phyloP scores from a whole-genome alignment of 2,113 vertebrate species.

The Hippocampus comes region DNA sequence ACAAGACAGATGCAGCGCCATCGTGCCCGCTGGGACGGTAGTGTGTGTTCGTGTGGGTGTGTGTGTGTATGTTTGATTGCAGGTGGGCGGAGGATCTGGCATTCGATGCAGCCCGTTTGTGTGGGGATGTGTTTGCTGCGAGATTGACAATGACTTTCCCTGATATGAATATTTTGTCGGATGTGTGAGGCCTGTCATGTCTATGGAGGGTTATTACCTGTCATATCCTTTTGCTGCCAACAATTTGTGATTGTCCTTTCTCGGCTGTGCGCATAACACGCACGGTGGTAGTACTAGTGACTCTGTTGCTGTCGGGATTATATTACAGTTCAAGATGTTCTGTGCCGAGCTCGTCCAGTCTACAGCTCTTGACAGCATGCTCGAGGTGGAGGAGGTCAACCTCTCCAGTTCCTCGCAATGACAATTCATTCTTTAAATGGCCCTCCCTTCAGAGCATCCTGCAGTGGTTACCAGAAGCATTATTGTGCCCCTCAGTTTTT shows the following conservation, averaged over 20 bases:
- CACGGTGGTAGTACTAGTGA: constrained; percentile 7
- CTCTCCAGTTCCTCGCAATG: constrained; percentile 52
- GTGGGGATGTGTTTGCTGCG: constrained; percentile 3
- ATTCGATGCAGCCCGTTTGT: constrained; percentile 38
- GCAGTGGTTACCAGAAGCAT: constrained; percentile 42
- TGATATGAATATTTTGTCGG: constrained; percentile 35
- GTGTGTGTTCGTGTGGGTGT: constrained; percentile 13
- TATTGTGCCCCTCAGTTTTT: constrained; percentile 51
- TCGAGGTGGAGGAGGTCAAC: constrained; percentile 61
- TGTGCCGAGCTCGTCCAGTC: constrained; percentile 39
- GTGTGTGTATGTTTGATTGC: constrained; percentile 16
- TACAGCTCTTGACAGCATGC: constrained; percentile 49
- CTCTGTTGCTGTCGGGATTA: constrained; percentile 17
- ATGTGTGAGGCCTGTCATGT: constrained; percentile 19
- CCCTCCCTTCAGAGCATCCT: constrained; percentile 17
- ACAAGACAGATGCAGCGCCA: constrained; percentile 53
- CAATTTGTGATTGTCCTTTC: constrained; percentile 27
- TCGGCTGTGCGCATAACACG: constrained; percentile 16
- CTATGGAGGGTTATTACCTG: constrained; percentile 36
- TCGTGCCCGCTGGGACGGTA: constrained; percentile 43
- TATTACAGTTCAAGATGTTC: constrained; percentile 27
- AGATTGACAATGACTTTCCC: constrained; percentile 46
- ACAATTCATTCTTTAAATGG: constrained; percentile 54
- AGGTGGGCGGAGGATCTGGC: constrained; percentile 45
- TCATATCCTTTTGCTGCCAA: constrained; percentile 27